phyloP scores from a whole-genome alignment of 1,140 invertebrate species.

The Lasaia peninsularis region DNA sequence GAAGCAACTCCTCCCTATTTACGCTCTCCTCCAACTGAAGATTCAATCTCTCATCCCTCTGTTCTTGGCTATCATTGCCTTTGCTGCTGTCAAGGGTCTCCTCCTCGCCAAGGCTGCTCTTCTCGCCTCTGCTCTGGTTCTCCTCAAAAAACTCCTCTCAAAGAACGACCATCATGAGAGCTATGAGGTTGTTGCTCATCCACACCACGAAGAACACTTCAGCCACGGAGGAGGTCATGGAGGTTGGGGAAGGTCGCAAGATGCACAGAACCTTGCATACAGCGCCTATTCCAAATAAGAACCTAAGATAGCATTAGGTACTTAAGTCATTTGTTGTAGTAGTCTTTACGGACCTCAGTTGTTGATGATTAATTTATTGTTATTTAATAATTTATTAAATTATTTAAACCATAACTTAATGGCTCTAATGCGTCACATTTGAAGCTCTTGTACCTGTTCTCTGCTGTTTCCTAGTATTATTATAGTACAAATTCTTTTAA shows the following conservation, averaged over 20 bases:
- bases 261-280: conserved; percentile 65
- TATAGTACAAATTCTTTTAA: conserved; percentile 59
- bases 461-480: conserved; percentile 52
- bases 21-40: conserved; percentile 87
- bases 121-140: conserved; percentile 84
- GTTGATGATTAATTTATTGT: conserved; percentile 60
- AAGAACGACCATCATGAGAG: conserved; percentile 82
- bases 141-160: conserved; percentile 87
- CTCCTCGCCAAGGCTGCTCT: conserved; percentile 89
- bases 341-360: conserved; percentile 64
- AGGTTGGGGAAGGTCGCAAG: conserved; percentile 64
- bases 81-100: conserved; percentile 89
- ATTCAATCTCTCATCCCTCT: conserved; percentile 87
- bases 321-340: conserved; percentile 16
- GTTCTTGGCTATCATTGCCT: conserved; percentile 86
- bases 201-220: conserved; percentile 79
- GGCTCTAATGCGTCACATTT: conserved; percentile 36
- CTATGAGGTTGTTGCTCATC: conserved; percentile 86
- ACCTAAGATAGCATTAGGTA: conserved; percentile 46
- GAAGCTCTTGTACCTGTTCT: conserved; percentile 58
- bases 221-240: conserved; percentile 68
- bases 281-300: conserved; percentile 63
- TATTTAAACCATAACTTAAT: conserved; percentile 42
- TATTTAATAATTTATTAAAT: conserved; percentile 71
- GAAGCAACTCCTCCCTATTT: conserved; percentile 85